These are phyloP conservation scores for Drosophila mercatorum DNA, from an alignment of 2,888 invertebrate genomes.

Conservation along the genomic window DNA sequence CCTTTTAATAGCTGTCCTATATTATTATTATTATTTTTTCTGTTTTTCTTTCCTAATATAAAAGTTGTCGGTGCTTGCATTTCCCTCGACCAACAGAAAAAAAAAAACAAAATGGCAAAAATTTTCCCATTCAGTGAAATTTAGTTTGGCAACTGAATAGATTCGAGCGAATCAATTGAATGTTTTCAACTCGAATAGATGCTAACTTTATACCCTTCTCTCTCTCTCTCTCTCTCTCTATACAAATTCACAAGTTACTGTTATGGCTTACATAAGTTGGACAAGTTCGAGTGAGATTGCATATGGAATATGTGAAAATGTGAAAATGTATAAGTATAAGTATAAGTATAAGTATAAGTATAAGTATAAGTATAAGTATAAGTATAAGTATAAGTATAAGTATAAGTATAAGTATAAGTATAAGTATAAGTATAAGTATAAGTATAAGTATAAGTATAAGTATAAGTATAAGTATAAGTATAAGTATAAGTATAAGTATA, in stretches of 20 bases:
- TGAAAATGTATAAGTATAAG: too few relatives aligned
- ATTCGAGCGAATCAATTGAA: constrained; percentile 13
- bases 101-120: not conserved
- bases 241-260: constrained; percentile 2
- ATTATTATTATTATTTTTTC: not conserved
- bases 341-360: too few relatives aligned
- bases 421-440: too few relatives aligned
- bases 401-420: too few relatives aligned
- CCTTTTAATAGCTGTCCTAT: constrained; percentile 19
- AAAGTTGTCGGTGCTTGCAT: constrained; percentile 6
- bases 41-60: not conserved
- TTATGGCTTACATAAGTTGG: constrained; percentile 1
- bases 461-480: too few relatives aligned
- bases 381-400: too few relatives aligned
- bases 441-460: too few relatives aligned
- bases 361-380: too few relatives aligned
- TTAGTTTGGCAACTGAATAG: not conserved
- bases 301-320: not conserved
- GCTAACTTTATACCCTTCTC: not conserved
- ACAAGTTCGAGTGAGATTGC: not conserved
- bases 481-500: too few relatives aligned
- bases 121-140: not conserved
- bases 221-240: not conserved
- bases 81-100: not conserved
- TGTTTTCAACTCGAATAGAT: constrained; percentile 10